phyloP scores from a whole-genome alignment of 2,113 vertebrate species.

The Dendropsophus ebraccatus region DNA sequence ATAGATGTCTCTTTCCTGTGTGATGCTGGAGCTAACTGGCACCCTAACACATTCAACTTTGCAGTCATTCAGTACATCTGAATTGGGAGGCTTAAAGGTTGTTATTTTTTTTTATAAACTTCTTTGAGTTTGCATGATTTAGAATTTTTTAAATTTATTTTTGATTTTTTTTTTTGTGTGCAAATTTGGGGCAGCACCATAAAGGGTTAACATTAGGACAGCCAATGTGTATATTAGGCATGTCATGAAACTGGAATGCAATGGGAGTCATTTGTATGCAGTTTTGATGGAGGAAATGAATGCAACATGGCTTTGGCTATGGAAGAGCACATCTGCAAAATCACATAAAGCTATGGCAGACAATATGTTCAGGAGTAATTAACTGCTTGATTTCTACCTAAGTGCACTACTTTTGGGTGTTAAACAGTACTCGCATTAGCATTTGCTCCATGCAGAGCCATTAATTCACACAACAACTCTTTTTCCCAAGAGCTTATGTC shows the following conservation, averaged over 20 bases:
- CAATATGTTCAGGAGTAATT: conserved; percentile 62
- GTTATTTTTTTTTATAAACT: conserved; percentile 64
- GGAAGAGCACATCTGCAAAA: conserved; percentile 63
- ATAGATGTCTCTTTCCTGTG: conserved; percentile 65
- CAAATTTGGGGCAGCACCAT: conserved; percentile 63
- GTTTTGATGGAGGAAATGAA: conserved; percentile 55
- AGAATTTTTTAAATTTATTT: too few relatives aligned
- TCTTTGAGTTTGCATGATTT: conserved; percentile 69
- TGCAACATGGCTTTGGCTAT: conserved; percentile 58
- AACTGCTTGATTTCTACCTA: conserved; percentile 58
- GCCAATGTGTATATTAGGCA: conserved; percentile 1
- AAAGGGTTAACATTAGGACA: conserved; percentile 64
- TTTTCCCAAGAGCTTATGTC: conserved; percentile 65
- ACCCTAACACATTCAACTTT: conserved; percentile 69
- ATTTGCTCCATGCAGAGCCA: conserved; percentile 62
- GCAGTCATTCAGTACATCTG: conserved; percentile 64
- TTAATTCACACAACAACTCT: conserved; percentile 68
- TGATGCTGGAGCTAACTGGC: conserved; percentile 67
- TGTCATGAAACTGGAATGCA: background rate
- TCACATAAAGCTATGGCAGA: conserved; percentile 53
- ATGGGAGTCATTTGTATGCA: conserved; percentile 35
- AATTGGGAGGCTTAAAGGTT: conserved; percentile 43
- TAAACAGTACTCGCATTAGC: conserved; percentile 58
- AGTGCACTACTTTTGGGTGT: conserved; percentile 52
- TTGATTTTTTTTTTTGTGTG: conserved; percentile 11